Conservation (phyloP, 2,113 vertebrate genomes). For the Macquaria australasica region DNA sequence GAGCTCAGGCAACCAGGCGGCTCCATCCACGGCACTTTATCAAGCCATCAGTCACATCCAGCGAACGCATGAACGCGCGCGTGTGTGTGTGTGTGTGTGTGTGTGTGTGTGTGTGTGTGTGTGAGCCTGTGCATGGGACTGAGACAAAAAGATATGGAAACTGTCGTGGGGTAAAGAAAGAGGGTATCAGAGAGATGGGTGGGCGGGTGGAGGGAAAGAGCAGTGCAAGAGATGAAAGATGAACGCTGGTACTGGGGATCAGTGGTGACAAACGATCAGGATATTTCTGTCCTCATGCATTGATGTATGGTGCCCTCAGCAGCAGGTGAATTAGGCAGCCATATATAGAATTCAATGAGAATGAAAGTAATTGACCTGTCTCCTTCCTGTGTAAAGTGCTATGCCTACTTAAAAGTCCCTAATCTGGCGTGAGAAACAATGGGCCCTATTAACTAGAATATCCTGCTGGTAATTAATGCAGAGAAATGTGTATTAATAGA, state of each 20-base stretch:
- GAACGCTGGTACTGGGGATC: conserved; percentile 64
- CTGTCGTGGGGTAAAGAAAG: conserved; percentile 54
- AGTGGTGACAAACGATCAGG: conserved; percentile 79
- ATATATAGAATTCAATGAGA: conserved; percentile 74
- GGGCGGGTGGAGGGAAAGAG: conserved; percentile 23
- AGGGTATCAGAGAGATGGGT: conserved; percentile 48
- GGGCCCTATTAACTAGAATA: conserved; percentile 56
- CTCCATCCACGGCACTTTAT: conserved; percentile 69
- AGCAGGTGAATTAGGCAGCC: conserved; percentile 65
- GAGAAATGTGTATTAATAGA: conserved; percentile 71
- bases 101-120: not conserved
- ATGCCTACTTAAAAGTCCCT: conserved; percentile 44
- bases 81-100: no score
- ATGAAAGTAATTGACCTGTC: conserved; percentile 75
- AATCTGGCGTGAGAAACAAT: conserved; percentile 61
- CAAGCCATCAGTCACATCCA: conserved; percentile 71
- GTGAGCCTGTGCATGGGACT: conserved; percentile 20
- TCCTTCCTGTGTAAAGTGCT: conserved; percentile 59
- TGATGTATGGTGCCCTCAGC: conserved; percentile 73
- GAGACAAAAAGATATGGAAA: conserved; percentile 65
- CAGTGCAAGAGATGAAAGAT: conserved; percentile 58
- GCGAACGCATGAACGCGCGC: not conserved
- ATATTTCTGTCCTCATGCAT: conserved; percentile 70
- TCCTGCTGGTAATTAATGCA: conserved; percentile 68
- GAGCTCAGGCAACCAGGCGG: conserved; percentile 61